Base-by-base conservation (phyloP, 2,797 vertebrate genomes). In the Halcyon badia region DNA sequence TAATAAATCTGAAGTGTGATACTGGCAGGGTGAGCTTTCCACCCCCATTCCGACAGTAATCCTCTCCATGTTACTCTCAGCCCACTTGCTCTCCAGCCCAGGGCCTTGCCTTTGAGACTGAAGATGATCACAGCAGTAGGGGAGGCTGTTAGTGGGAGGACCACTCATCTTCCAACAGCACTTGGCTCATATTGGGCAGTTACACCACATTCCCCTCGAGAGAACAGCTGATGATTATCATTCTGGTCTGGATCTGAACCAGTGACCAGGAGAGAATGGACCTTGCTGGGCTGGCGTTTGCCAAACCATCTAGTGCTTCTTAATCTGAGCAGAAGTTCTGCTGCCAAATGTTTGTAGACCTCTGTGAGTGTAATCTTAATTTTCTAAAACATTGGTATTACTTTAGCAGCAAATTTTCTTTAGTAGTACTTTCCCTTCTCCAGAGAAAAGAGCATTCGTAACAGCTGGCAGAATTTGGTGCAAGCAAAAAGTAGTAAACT, bases 401-500 rank as follows among this genome's bases (percentile, higher is more conserved):
- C 42, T 71, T 72, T 37, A 76, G 62, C 33, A 79, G 52, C 24
- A 57, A 51, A 41, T 41, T 52, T 66, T 42, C 42, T 41, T 62
- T 0, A 6, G 26, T 9, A 17, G 22, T n/a, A 49, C 33, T 72
- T 77, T 26, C 48, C 61, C 42, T 54, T 71, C 58, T 91, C 60
- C 41, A 10, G 77, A 52, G n/a, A 78, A 77, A 39, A 48, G 6
- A 81, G 1, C 22, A 37, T 71, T 82, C 25, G 2, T 24, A 79
- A 49, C 33, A 78, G 35, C 70, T 80, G 75, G 33, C 37, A 79
- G 64, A 82, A 66, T 57, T 60, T 75, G 44, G 81, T 62, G 16
- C 49, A 83, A 94, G 30, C 28, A 93, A 65, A 83, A 81, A 80
- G 13, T 42, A 49, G 85, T 9, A 60, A 83, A 89, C 64, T 73